These are phyloP conservation scores for Therioaphis trifolii DNA, from an alignment of 2,888 invertebrate species.

Conservation along the genomic window DNA sequence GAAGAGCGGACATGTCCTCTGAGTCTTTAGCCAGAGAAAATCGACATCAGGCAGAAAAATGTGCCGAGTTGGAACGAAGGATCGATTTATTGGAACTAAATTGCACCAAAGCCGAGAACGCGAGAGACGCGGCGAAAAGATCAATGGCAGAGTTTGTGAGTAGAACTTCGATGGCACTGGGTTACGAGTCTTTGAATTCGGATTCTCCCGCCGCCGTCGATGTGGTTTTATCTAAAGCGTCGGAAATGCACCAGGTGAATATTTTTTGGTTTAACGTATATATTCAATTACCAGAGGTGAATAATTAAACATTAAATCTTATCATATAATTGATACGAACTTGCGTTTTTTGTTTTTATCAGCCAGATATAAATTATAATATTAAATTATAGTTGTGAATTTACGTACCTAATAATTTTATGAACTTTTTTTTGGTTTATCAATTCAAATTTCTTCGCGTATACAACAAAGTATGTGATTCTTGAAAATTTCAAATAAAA, in stretches of 20 bases:
- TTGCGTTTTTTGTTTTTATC: neutral
- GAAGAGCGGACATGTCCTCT: conserved; percentile 78
- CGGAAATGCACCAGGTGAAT: conserved; percentile 79
- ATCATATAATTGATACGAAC: neutral
- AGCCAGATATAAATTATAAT: too few relatives aligned
- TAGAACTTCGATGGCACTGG: conserved; percentile 79
- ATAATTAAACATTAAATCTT: neutral
- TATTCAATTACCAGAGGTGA: neutral
- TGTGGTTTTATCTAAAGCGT: conserved; percentile 81
- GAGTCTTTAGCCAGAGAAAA: conserved; percentile 81
- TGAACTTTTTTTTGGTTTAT: too few relatives aligned
- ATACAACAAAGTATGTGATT: too few relatives aligned
- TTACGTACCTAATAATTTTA: too few relatives aligned
- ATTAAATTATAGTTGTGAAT: too few relatives aligned
- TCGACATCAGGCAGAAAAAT: conserved; percentile 79
- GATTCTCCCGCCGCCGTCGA: conserved; percentile 62
- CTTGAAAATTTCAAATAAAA: too few relatives aligned
- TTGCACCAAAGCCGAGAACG: conserved; percentile 79
- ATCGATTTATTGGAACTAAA: conserved; percentile 79
- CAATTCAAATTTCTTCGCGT: too few relatives aligned
- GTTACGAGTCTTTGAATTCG: conserved; percentile 70
- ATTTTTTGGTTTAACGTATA: neutral
- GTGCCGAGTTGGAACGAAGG: conserved; percentile 81
- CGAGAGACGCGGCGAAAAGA: conserved; percentile 78
- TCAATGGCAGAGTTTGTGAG: conserved; percentile 80